These are phyloP conservation scores for Musca vetustissima DNA, from an alignment of 1,140 invertebrate genomes.

Conservation along the genomic window DNA sequence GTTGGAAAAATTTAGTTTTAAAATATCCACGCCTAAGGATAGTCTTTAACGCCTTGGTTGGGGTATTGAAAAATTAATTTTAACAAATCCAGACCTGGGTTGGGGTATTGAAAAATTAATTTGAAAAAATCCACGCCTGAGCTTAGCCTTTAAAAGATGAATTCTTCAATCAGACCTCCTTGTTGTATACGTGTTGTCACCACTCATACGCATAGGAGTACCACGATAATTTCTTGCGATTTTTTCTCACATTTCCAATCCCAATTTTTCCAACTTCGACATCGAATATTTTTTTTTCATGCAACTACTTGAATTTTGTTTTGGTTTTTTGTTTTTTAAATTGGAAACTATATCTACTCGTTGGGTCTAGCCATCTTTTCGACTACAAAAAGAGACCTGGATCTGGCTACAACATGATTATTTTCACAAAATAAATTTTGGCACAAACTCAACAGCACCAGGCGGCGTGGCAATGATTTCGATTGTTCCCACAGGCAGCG, in stretches of 20 bases:
- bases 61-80: background rate
- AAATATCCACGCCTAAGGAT: too few species aligned
- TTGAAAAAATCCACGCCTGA: background rate
- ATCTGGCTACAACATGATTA: slow-evolving; percentile 49
- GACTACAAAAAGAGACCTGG: slow-evolving; percentile 56
- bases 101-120: background rate
- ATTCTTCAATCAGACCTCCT: too few species aligned
- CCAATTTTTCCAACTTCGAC: too few species aligned
- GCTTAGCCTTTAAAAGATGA: too few species aligned
- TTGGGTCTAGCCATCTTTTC: slow-evolving; percentile 55
- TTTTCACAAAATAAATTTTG: slow-evolving; percentile 53
- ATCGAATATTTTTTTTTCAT: too few species aligned
- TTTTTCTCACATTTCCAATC: too few species aligned
- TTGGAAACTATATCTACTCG: slow-evolving; percentile 41
- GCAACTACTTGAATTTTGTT: too few species aligned
- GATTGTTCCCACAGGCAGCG: slow-evolving; percentile 55
- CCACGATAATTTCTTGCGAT: too few species aligned
- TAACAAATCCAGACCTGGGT: background rate
- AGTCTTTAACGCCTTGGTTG: too few species aligned
- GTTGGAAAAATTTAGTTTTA: background rate
- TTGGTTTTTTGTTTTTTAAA: too few species aligned
- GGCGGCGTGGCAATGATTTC: slow-evolving; percentile 48
- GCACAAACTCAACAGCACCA: slow-evolving; percentile 48
- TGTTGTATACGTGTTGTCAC: too few species aligned
- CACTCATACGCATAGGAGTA: too few species aligned